phyloP scores from a whole-genome alignment of 2,797 vertebrate species.

The Gymnocypris eckloni region DNA sequence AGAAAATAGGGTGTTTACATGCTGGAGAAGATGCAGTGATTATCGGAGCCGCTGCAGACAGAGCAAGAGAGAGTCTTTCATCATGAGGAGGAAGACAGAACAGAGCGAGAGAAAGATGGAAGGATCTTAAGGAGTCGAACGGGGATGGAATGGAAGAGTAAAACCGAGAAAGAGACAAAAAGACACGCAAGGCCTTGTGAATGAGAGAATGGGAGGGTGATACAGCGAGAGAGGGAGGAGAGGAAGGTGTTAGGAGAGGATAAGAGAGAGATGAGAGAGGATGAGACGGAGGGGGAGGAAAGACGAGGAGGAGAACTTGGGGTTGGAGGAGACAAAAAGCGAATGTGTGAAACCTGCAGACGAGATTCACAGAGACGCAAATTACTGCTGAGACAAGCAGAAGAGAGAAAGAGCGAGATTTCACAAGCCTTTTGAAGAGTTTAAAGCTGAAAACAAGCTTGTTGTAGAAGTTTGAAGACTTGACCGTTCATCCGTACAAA shows the following conservation, averaged over 20 bases:
- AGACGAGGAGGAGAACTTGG: constrained; percentile 4
- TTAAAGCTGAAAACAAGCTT: constrained; percentile 29
- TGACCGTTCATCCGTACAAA: background rate
- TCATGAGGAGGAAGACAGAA: constrained; percentile 29
- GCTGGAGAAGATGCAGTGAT: constrained; percentile 29
- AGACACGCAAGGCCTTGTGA: constrained; percentile 12
- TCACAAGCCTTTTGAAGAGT: constrained; percentile 3
- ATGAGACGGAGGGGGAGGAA: constrained; percentile 2
- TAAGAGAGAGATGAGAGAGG: background rate
- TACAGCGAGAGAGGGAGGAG: background rate
- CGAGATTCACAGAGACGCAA: background rate
- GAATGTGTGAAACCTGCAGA: constrained; percentile 32
- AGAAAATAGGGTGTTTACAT: constrained; percentile 27
- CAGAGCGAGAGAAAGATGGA: constrained; percentile 14
- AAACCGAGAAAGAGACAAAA: constrained; percentile 23
- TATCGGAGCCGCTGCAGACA: constrained; percentile 5
- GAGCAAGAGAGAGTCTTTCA: constrained; percentile 34
- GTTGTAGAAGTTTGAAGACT: constrained; percentile 12
- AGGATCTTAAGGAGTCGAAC: constrained; percentile 20
- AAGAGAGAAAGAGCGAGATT: background rate
- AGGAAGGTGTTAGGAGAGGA: constrained; percentile 18
- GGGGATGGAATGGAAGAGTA: constrained; percentile 3
- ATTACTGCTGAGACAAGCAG: constrained; percentile 44
- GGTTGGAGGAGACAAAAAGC: constrained; percentile 3
- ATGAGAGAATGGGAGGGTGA: background rate